These are phyloP conservation scores for Lepus timidus DNA, from an alignment of 2,113 vertebrate species.

Conservation along the genomic window DNA sequence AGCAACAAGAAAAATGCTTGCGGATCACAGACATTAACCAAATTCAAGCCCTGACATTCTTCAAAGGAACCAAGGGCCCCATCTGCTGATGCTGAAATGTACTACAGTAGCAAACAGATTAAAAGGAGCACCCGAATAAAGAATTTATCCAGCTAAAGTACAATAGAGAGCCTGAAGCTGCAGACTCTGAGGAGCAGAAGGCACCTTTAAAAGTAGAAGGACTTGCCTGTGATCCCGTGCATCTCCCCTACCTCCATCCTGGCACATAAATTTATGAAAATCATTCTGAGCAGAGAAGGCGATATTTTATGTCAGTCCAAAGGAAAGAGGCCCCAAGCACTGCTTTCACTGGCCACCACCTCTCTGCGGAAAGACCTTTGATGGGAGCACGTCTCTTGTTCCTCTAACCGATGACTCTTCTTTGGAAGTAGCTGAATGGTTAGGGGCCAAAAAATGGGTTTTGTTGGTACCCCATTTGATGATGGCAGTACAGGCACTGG, in stretches of 20 bases:
- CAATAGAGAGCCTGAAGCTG: background rate
- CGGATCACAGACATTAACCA: conserved; percentile 81
- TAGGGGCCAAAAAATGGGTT: background rate
- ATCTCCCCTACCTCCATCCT: background rate
- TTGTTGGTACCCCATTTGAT: background rate
- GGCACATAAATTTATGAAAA: background rate
- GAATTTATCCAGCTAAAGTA: conserved; percentile 60
- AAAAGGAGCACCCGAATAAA: conserved; percentile 63
- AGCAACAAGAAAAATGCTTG: conserved; percentile 82
- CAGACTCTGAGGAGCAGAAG: background rate
- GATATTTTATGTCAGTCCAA: background rate
- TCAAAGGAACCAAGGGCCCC: conserved; percentile 92
- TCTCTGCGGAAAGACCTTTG: background rate
- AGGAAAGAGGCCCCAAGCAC: background rate
- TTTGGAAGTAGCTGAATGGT: background rate
- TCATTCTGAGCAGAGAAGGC: background rate
- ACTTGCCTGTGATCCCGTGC: background rate
- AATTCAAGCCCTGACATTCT: conserved; percentile 85
- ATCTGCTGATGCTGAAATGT: conserved; percentile 91
- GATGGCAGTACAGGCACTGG: background rate
- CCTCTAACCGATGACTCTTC: background rate
- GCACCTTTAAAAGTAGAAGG: background rate
- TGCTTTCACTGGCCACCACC: background rate
- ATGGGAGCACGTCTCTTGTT: background rate
- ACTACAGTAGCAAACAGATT: conserved; percentile 86